Base-by-base conservation (phyloP, 1,140 invertebrate genomes). In the Drosophila nigrodunni region DNA sequence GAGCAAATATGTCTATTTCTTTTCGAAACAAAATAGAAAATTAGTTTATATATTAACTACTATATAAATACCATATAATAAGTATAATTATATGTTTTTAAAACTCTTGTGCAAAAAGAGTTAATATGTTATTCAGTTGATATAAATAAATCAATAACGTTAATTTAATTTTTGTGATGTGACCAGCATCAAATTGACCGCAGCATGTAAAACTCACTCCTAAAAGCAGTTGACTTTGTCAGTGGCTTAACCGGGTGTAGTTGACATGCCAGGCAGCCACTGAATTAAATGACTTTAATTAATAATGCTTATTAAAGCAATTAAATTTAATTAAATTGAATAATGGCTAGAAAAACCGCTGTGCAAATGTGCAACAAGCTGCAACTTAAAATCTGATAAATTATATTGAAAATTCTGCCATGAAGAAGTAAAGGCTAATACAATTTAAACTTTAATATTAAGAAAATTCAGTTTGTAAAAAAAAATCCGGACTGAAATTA, bases 401-500 rank as follows among this genome's bases (percentile, higher is more conserved):
- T 43, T 37, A n/a, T 8, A 11, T 43, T 10, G 3, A 49, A 60
- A 47, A 44, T n/a, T 25, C 34, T 43, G 13, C 21, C 44, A 3
- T 39, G 1, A 7, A 21, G 8, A 25, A 8, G 8, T 13, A 54
- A 78, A 69, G 82, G 71, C 70, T 59, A 77, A 72, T 47, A 49
- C 61, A 82, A 68, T 55, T 67, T 64, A 34, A 75, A 72, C 62
- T 81, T 86, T 59, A 86, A 86, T 72, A 72, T 47, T 54, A 66
- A 50, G 8, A 25, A 59, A 49, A 59, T 49, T 47, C 15, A 41
- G 62, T 43, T 49, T 47, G 30, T 62, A 61, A 65, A 71, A 79
- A 78, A 79, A 80, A 82, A 74, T 30, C 85, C 85, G 83, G 80
- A 70, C 77, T 83, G 80, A 87, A 88, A 89, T 83, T 88, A 89